Evolutionary conservation across 2,888 invertebrate genomes (phyloP).

Genomic region (Trichacis sp.): DNA sequence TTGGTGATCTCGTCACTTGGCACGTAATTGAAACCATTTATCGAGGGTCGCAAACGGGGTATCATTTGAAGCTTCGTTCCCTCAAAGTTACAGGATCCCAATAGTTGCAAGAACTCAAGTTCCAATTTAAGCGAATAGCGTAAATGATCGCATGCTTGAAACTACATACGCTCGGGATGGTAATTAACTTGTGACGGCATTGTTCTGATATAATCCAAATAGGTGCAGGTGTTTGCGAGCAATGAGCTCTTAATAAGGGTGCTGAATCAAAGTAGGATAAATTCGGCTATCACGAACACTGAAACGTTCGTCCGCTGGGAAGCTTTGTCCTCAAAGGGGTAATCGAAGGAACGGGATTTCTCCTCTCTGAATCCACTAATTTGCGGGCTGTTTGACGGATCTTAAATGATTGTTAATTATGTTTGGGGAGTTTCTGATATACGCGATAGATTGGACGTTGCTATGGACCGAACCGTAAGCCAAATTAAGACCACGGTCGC

Average conservation of each 20-base stretch:
- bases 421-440: slow-evolving; percentile 55
- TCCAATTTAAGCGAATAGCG: neutral
- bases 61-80: neutral
- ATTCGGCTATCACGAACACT: slow-evolving; percentile 5
- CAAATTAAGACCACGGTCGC: slow-evolving; percentile 55
- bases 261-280: neutral
- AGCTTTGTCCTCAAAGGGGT: slow-evolving; percentile 17
- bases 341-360: slow-evolving; percentile 10
- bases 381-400: slow-evolving; percentile 65
- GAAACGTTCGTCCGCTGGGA: neutral
- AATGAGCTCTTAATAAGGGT: slow-evolving; percentile 9
- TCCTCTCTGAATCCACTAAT: slow-evolving; percentile 57
- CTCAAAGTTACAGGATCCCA: neutral
- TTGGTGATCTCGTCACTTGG: too few relatives aligned
- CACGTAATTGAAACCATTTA: too few relatives aligned
- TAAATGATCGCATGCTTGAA: slow-evolving; percentile 5
- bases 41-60: too few relatives aligned
- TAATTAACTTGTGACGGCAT: slow-evolving; percentile 9
- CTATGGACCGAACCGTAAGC: slow-evolving; percentile 46
- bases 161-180: neutral
- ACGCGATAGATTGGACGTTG: slow-evolving; percentile 28
- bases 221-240: slow-evolving; percentile 11
- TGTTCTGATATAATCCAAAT: slow-evolving; percentile 7
- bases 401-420: slow-evolving; percentile 67
- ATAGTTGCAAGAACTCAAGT: neutral